phyloP scores from a whole-genome alignment of 2,113 vertebrate species.

The Brachypodius melanocephalos region DNA sequence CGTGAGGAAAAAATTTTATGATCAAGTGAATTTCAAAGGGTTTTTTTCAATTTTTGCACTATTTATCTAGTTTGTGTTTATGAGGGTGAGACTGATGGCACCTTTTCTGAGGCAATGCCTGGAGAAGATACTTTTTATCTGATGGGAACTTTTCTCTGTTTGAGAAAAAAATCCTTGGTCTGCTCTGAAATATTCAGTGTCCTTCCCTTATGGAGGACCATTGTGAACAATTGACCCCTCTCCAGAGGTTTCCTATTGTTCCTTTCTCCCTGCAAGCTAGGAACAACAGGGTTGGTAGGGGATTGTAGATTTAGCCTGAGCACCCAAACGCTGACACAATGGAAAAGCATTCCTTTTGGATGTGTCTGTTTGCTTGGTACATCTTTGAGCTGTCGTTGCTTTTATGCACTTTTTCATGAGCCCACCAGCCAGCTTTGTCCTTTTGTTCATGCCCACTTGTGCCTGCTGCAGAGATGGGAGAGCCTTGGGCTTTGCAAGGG shows the following conservation, averaged over 20 bases:
- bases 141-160: background rate
- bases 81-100: background rate
- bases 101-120: background rate
- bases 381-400: background rate
- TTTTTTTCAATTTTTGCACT: background rate
- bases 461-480: background rate
- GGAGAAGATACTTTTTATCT: background rate
- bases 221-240: background rate
- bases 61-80: background rate
- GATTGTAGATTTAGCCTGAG: background rate
- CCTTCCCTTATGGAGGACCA: background rate
- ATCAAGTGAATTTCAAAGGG: background rate
- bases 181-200: background rate
- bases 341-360: background rate
- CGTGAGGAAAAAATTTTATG: background rate
- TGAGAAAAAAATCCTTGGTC: background rate
- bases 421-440: background rate
- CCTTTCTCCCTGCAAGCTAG: background rate
- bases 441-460: background rate
- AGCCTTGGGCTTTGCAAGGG: background rate
- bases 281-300: accelerated
- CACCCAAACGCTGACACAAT: too few relatives aligned
- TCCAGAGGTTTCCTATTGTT: background rate
- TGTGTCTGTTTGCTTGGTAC: background rate
- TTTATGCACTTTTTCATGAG: background rate